Conservation (phyloP, 2,797 vertebrate species). For the Huso huso region DNA sequence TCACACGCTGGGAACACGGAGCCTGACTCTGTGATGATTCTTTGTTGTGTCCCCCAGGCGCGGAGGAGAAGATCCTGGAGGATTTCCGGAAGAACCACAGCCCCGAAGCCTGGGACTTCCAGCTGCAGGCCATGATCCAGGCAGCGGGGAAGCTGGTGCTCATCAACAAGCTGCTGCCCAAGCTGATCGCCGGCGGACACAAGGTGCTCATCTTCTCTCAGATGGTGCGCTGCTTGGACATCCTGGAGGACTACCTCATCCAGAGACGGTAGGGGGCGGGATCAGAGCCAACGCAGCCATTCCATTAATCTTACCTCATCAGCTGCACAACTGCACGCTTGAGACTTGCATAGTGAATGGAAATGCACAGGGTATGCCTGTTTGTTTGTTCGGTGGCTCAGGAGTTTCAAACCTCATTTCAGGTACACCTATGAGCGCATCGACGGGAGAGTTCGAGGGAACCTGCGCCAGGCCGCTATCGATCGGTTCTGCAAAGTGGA, state of each 20-base stretch:
- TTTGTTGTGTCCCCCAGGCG: conserved; percentile 53
- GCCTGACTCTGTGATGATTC: too few relatives aligned
- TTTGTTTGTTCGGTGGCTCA: too few relatives aligned
- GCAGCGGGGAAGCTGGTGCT: conserved; percentile 90
- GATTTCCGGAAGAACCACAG: conserved; percentile 83
- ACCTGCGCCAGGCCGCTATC: conserved; percentile 81
- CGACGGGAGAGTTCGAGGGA: conserved; percentile 77
- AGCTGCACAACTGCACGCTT: not conserved
- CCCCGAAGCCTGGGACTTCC: conserved; percentile 78
- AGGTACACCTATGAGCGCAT: conserved; percentile 87
- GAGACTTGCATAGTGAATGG: not conserved
- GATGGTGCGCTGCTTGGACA: conserved; percentile 96
- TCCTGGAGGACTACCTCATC: conserved; percentile 96
- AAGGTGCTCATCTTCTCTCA: conserved; percentile 96
- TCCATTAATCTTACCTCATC: too few relatives aligned
- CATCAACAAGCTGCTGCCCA: conserved; percentile 92
- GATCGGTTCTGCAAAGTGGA: conserved; percentile 83
- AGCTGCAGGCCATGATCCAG: conserved; percentile 97
- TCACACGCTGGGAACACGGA: too few relatives aligned
- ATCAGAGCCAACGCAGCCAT: not conserved
- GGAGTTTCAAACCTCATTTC: conserved; percentile 5
- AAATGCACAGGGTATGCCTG: too few relatives aligned
- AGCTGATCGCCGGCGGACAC: conserved; percentile 87
- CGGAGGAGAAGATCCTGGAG: conserved; percentile 94
- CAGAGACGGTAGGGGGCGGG: conserved; percentile 75